A percentile compares a stretch with the other conserved stretches of the same genome.
These are phyloP conservation scores for Neopipo cinnamomea DNA, from an alignment of 2,113 vertebrate species.

Conservation along the genomic window DNA sequence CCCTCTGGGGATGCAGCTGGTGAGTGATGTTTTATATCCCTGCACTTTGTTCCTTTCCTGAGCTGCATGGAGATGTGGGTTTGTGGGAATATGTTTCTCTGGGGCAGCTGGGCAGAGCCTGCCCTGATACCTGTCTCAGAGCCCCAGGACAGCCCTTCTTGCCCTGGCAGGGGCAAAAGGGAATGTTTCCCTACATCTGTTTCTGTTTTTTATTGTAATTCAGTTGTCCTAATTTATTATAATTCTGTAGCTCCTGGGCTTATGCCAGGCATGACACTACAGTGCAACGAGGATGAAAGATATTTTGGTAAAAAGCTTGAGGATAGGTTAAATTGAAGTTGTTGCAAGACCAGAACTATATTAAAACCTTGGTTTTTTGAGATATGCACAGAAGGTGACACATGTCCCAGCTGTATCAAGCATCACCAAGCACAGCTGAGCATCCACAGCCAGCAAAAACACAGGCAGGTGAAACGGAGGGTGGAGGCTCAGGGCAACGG, in stretches of 20 bases:
- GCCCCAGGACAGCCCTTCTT: neutral
- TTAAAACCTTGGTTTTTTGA: neutral
- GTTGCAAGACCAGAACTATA: neutral
- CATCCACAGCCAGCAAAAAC: neutral
- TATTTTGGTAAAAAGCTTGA: neutral
- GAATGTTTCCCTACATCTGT: neutral
- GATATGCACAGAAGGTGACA: neutral
- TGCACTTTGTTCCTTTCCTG: neutral
- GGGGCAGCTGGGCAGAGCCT: neutral
- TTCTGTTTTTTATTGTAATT: neutral
- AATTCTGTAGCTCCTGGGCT: neutral
- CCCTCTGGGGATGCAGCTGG: fast-evolving
- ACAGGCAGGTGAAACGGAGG: neutral
- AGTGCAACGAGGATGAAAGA: neutral
- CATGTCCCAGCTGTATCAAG: neutral
- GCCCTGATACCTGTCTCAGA: neutral
- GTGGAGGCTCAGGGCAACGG: fast-evolving
- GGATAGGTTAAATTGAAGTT: neutral
- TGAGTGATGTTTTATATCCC: fast-evolving
- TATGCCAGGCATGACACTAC: neutral
- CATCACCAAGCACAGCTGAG: neutral
- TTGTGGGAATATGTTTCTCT: fast-evolving
- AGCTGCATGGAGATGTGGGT: fast-evolving
- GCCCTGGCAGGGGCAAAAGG: neutral
- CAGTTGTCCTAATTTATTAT: neutral